Base-by-base conservation (phyloP, 2,113 vertebrate species). In the Aramus guarauna region DNA sequence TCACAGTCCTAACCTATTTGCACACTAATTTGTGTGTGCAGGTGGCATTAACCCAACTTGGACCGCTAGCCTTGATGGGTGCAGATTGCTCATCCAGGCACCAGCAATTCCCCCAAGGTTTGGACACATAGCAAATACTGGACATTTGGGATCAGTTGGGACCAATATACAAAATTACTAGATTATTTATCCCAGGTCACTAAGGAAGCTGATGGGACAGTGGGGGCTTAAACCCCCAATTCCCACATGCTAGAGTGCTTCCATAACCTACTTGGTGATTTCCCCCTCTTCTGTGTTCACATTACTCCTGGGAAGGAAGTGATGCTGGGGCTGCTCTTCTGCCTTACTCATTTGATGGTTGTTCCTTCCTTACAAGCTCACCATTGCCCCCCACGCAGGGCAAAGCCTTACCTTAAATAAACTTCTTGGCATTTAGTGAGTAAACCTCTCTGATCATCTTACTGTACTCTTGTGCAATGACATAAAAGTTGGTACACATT, bases 341-440 rank as follows among this genome's bases (percentile, higher is more conserved):
- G 14, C 55, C 59, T 88, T 66, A 27, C 45, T 74, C 36, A 17
- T 4, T 13, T 3, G n/a, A 18, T 37, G 55, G 32, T 18, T 79
- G 27, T 50, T 91, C 60, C 63, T 69, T 63, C 37, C 11, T 11
- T 86, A 48, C 24, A 91, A 8, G 32, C 23, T 29, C 62, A 27
- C 20, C 53, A 45, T 34, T 52, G 53, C 45, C 13, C 30, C 45
- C 9, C 41, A 12, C 5, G 18, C 45, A 85, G 48, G 41, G 58
- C 77, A 92, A 37, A 73, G 50, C 14, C 23, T 94, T 48, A 91
- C 95, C 88, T 95, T 78, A 93, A 88, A 92, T 94, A 88, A 96
- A 92, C 78, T 82, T 48, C 39, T 80, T 60, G 37, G 48, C 66
- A 64, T 66, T 92, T 68, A 85, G 66, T 5, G 1, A 94, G 45